Percentiles rank a stretch among this genome's conserved stretches.
phyloP scores from a whole-genome alignment of 2,888 invertebrate genomes.

The Rhamphomyia laevipes region DNA sequence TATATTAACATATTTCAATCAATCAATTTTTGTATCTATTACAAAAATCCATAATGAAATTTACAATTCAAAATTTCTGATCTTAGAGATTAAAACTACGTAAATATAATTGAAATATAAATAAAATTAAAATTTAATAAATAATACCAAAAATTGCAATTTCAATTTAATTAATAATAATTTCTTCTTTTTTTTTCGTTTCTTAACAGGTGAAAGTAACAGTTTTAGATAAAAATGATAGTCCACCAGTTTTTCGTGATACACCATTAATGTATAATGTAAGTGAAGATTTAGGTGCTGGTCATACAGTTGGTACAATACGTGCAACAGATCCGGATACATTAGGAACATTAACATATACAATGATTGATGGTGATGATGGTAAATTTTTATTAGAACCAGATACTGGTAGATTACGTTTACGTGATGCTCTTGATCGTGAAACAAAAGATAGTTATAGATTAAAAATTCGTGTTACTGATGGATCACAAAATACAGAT shows the following conservation, averaged over 20 bases:
- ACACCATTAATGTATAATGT: slow-evolving; percentile 61
- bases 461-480: slow-evolving; percentile 70
- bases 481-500: slow-evolving; percentile 78
- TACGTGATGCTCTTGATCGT: slow-evolving; percentile 71
- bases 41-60: no score
- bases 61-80: no score
- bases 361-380: slow-evolving; percentile 52
- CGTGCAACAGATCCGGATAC: slow-evolving; percentile 78
- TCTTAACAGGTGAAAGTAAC: slow-evolving; percentile 68
- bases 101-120: no score
- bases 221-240: slow-evolving; percentile 86
- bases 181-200: slow-evolving; percentile 19
- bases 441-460: slow-evolving; percentile 70
- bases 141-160: no score
- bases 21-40: no score
- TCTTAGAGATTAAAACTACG: no score
- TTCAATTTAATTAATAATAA: no score
- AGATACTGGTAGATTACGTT: slow-evolving; percentile 55
- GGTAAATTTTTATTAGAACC: slow-evolving; percentile 62
- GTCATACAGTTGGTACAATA: slow-evolving; percentile 64
- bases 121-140: no score
- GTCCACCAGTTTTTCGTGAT: slow-evolving; percentile 77
- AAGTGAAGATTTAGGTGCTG: slow-evolving; percentile 76
- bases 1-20: no score
- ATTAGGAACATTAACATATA: slow-evolving; percentile 63